These are phyloP conservation scores for Dysidea cf. avara DNA, from an alignment of 37 sponge, comb jelly and placozoan species.

Conservation along the genomic window DNA sequence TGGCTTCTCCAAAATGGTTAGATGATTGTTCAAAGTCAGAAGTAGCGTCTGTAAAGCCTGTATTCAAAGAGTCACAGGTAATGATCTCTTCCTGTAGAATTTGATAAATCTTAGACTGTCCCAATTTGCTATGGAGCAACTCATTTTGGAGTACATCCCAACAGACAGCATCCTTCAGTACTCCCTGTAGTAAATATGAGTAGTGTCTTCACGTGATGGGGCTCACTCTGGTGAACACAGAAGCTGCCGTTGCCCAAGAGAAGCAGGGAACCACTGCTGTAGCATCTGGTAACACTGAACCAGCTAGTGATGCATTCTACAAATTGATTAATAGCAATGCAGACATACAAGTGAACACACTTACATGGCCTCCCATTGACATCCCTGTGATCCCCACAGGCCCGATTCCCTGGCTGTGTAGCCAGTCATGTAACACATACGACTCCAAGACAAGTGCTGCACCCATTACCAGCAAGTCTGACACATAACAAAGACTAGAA, in stretches of 20 bases:
- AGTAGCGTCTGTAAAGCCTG: background rate
- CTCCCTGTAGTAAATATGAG: conserved; percentile 39
- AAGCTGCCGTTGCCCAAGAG: conserved; percentile 81
- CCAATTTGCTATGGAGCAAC: conserved; percentile 28
- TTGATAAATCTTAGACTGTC: conserved; percentile 13
- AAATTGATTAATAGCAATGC: conserved; percentile 3
- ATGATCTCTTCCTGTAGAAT: background rate
- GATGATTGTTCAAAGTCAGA: too few species aligned
- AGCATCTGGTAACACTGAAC: conserved; percentile 67
- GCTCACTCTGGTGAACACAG: conserved; percentile 79
- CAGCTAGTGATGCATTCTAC: conserved; percentile 82
- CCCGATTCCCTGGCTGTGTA: conserved; percentile 67
- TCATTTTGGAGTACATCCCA: conserved; percentile 70
- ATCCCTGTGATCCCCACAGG: conserved; percentile 87
- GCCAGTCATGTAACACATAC: conserved; percentile 58
- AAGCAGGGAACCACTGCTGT: conserved; percentile 82
- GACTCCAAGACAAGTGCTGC: conserved; percentile 76
- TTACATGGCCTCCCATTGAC: conserved; percentile 95
- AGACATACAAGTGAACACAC: background rate
- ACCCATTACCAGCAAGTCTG: conserved; percentile 91
- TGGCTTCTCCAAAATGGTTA: conserved; percentile 3
- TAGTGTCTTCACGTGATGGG: background rate
- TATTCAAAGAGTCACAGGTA: background rate
- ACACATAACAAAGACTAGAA: conserved; percentile 82
- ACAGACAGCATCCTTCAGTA: conserved; percentile 44